These are phyloP conservation scores for Tetramorium bicarinatum DNA, from an alignment of 2,888 invertebrate genomes.

Conservation along the genomic window DNA sequence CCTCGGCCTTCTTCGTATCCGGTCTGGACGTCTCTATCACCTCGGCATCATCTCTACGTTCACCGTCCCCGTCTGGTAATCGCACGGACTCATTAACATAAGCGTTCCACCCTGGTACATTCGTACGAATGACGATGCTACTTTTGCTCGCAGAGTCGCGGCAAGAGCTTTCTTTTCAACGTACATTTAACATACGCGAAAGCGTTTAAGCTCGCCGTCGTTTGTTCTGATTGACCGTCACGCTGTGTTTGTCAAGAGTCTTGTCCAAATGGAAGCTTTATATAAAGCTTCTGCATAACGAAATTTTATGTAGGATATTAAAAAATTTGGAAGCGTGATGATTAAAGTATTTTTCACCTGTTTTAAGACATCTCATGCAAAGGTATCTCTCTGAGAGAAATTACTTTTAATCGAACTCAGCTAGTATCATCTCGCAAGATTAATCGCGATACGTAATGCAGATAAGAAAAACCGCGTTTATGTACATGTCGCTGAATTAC, in stretches of 20 bases:
- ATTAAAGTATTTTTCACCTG: not conserved
- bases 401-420: not conserved
- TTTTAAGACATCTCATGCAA: not conserved
- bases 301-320: not conserved
- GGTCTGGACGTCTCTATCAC: conserved; percentile 77
- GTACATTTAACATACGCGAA: conserved; percentile 7
- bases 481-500: conserved; percentile 16
- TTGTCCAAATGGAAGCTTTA: not conserved
- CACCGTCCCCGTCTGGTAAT: conserved; percentile 74
- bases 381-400: not conserved
- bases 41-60: conserved; percentile 73
- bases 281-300: not conserved
- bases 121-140: conserved; percentile 68
- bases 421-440: conserved; percentile 24
- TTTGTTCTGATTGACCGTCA: not conserved
- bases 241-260: not conserved
- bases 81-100: conserved; percentile 74
- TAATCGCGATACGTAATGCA: conserved; percentile 17
- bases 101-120: conserved; percentile 76
- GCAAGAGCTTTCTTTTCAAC: conserved; percentile 12
- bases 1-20: conserved; percentile 75
- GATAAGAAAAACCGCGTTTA: conserved; percentile 41
- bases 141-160: conserved; percentile 35
- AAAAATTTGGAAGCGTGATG: not conserved
- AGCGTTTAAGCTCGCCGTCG: not conserved